Evolutionary conservation across 2,888 invertebrate genomes (phyloP), one percentile per base, ranked within the genome.

Genomic region (Ichneumon xanthorius): DNA sequence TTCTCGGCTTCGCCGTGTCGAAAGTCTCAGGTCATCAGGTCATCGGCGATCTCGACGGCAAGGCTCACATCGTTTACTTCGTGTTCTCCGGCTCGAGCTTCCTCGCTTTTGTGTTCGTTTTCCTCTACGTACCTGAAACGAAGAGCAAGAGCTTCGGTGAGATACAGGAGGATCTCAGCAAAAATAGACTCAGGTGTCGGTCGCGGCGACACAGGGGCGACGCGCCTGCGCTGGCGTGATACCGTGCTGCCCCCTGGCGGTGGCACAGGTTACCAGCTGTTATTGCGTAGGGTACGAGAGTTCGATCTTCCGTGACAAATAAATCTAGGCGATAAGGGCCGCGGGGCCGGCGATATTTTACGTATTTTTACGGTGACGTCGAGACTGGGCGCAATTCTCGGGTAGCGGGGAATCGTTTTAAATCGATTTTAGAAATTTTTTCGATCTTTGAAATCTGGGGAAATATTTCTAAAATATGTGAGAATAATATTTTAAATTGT

Each of bases 61-160:
- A 71, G 55, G 72, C 88, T 2, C 83, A 91, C 55, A 87, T 88
- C 0, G 89, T 90, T 50, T 94, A 93, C 72, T 90, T 90, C 50
- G 90, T 93, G 79, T 94, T 93, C 82, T 88, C 92, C 0, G 89
- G 75, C 0, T 92, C 92, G 0, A 93, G 92, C 48, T 87, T 91
- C 3, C 48, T 92, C 0, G 90, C 92, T 0, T 92, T 93, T 68
- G 9, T 92, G 19, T 91, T 94, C 81, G 91, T 93, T 16, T 72
- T 89, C 1, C 78, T 89, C 3, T 90, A 85, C 45, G 89, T 94
- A 3, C 94, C 93, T 2, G 94, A 94, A 78, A 94, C 94, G 2
- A 94, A 92, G 80, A 90, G 91, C 70, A 92, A 92, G 80, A 93
- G 91, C 3, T 93, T 93, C 22, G 84, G 79, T 3, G 92, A 93